A percentile compares a stretch with the other conserved stretches of the same genome.
These are phyloP conservation scores for Charadrius vociferus DNA, from an alignment of 2,113 vertebrate genomes.

Conservation along the genomic window DNA sequence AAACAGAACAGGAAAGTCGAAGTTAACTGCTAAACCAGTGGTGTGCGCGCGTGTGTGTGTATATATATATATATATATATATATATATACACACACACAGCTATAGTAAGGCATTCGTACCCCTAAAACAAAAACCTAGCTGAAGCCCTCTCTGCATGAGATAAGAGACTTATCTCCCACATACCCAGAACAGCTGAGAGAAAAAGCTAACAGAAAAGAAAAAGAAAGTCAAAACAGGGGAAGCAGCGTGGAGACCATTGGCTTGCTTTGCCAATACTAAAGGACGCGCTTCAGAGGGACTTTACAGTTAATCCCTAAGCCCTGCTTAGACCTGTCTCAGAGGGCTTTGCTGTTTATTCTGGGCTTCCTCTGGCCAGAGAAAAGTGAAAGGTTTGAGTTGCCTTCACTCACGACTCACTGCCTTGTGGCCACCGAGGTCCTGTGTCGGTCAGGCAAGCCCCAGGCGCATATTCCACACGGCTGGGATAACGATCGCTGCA, in stretches of 20 bases:
- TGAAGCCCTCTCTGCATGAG: not conserved
- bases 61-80: no score
- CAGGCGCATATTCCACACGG: accelerated
- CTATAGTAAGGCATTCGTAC: accelerated
- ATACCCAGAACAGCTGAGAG: accelerated
- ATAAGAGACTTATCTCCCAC: no score
- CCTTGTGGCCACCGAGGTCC: not conserved
- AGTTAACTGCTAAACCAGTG: not conserved
- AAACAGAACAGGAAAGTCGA: accelerated
- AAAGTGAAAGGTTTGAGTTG: slow-evolving; percentile 14
- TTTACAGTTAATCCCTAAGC: not conserved
- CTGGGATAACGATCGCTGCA: accelerated
- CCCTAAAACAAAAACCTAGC: not conserved
- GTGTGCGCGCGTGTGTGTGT: no score
- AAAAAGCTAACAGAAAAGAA: not conserved
- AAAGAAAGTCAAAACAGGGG: not conserved
- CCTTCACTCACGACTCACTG: not conserved
- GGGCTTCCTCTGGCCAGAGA: not conserved
- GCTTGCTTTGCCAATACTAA: not conserved
- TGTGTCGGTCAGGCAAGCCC: accelerated
- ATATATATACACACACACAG: not conserved
- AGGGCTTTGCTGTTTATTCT: slow-evolving; percentile 3
- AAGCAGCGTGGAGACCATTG: not conserved
- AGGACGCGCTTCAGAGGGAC: not conserved
- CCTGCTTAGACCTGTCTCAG: not conserved